Evolutionary conservation across 1,140 invertebrate species (phyloP), one percentile per base, ranked within the genome.

Genomic region (Cryptotermes secundus): DNA sequence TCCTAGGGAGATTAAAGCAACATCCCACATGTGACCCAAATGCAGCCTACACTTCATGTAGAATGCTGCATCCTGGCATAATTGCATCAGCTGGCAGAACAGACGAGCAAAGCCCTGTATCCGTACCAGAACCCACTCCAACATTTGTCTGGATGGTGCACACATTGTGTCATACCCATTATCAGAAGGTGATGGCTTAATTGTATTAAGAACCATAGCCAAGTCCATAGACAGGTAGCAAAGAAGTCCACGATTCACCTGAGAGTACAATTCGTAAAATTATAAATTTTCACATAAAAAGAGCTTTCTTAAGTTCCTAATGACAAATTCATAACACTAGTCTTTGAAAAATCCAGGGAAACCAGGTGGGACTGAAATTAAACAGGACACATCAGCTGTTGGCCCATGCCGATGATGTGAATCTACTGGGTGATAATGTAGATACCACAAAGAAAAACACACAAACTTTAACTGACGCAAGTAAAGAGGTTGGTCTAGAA

Each of bases 81-180:
- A 90, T 16, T 89, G 85, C 86, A 90, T 90, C n/a, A 92, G 88
- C 86, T 91, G 89, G 53, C 88, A 86, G 90, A 93, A 91, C 10
- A 93, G 87, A 86, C 92, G 92, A 1, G 90, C 89, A 87, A 93
- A 92, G 34, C 92, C 88, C 86, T 93, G 90, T 10, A 91, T 89
- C 87, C 90, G 90, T 14, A 92, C 85, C 53, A 93, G 88, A 80
- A 93, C 85, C 89, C 90, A 93, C 87, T 93, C 87, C 7, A 93
- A 84, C 90, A 92, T 92, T 88, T 93, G 92, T 85, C 88, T 89
- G 22, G 91, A 91, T n/a, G 92, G 92, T 53, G 92, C 88, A 86
- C 88, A 90, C 31, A 87, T 36, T 59, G 88, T 84, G 3, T 87
- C 85, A 26, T 87, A 83, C 42, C 87, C 85, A 59, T 88, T 88